Percentiles rank a stretch among this genome's conserved stretches.
phyloP scores from a whole-genome alignment of 2,888 invertebrate genomes.

The Embidobia sp. region DNA sequence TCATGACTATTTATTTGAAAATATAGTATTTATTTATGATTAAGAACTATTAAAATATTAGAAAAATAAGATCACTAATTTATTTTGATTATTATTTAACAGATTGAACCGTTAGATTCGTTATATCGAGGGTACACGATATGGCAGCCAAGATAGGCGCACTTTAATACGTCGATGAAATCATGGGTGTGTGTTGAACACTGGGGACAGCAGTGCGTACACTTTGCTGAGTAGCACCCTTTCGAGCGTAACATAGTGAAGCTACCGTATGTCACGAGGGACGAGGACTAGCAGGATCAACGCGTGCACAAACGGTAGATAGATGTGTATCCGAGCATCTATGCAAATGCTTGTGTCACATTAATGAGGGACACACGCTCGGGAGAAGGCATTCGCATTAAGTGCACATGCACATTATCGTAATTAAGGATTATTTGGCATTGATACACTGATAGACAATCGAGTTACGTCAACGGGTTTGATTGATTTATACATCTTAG shows the following conservation, averaged over 20 bases:
- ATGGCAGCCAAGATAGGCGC: neutral
- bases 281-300: conserved; percentile 34
- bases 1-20: too few relatives aligned
- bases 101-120: too few relatives aligned
- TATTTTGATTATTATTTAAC: too few relatives aligned
- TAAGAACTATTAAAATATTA: too few relatives aligned
- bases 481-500: conserved; percentile 7
- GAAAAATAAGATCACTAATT: too few relatives aligned
- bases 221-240: conserved; percentile 29
- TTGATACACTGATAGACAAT: conserved; percentile 33
- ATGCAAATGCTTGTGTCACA: conserved; percentile 60
- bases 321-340: conserved; percentile 47
- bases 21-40: too few relatives aligned
- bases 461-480: conserved; percentile 34
- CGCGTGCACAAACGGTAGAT: conserved; percentile 51
- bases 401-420: conserved; percentile 34
- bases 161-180: neutral
- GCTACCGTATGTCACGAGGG: conserved; percentile 47
- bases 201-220: conserved; percentile 12
- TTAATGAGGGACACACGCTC: conserved; percentile 45
- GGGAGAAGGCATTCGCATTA: conserved; percentile 33
- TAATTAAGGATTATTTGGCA: conserved; percentile 41
- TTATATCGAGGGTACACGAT: too few relatives aligned
- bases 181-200: neutral
- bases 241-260: conserved; percentile 33